Base-by-base conservation (phyloP, 2,113 vertebrate genomes). In the Ageneiosus marmoratus region DNA sequence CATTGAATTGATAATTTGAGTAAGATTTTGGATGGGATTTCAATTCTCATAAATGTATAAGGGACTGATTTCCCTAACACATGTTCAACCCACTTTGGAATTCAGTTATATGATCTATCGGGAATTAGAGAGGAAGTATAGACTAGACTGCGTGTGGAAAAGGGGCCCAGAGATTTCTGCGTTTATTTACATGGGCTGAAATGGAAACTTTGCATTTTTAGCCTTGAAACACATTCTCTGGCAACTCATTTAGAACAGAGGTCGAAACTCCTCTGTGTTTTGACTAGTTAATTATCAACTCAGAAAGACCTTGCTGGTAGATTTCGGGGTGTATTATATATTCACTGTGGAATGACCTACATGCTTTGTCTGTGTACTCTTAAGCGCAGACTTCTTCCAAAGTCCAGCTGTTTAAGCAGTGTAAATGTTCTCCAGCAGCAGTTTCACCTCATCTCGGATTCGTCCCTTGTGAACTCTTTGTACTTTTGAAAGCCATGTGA, bases 231-330 rank as follows among this genome's bases (percentile, higher is more conserved):
- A 13, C 60, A 67, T 85, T 80, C 67, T 29, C 62, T 37, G 16
- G 62, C 62, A 80, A 32, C 27, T 75, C 37, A 41, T 56, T 74
- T 81, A 72, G 41, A 82, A 67, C 73, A 29, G 77, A 77, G 83
- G 82, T 83, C 69, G 79, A 89, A 83, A 87, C 20, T 82, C 89
- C 84, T 84, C 77, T 60, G 83, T 84, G 88, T 67, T 78, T 82
- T 50, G 83, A 82, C 84, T 24, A 50, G 90, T 89, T 92, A 95
- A 93, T 94, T 79, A 94, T 95, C 93, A 84, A 93, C 93, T 80
- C 79, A 24, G 51, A 82, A 88, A 83, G 90, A 89, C 92, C 92
- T 92, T 91, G 89, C 65, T 80, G 88, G 44, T 76, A 72, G 85
- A 83, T 73, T 73, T 73, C 13, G 13, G 69, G 77, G 29, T 60